These are phyloP conservation scores for Leptinotarsa texana DNA, from an alignment of 1,140 invertebrate genomes.

Conservation along the genomic window DNA sequence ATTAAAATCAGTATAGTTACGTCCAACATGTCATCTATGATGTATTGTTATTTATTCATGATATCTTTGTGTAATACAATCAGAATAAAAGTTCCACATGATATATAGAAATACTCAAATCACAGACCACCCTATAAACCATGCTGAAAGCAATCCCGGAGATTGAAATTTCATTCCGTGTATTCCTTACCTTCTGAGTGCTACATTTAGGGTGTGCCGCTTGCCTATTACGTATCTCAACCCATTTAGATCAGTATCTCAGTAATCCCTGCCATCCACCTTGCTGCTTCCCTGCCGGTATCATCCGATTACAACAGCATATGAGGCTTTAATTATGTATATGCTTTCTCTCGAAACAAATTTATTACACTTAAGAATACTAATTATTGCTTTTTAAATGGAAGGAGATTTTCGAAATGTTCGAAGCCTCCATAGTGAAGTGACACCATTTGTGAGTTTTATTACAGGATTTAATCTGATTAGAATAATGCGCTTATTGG, in stretches of 20 bases:
- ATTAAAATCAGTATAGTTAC: too few species aligned
- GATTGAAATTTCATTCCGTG: background rate
- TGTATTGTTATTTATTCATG: too few species aligned
- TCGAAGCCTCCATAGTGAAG: background rate
- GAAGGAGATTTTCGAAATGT: background rate
- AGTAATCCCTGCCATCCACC: constrained; percentile 26
- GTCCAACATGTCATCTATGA: too few species aligned
- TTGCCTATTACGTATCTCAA: constrained; percentile 18
- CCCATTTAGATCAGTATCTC: constrained; percentile 28
- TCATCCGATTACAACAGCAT: constrained; percentile 28
- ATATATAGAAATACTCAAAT: too few species aligned
- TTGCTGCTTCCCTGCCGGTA: constrained; percentile 10
- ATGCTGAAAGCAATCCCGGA: background rate
- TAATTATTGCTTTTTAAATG: background rate
- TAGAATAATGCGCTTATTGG: too few species aligned
- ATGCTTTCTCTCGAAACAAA: constrained; percentile 20
- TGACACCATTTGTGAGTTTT: background rate
- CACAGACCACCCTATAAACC: too few species aligned
- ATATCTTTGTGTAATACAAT: too few species aligned
- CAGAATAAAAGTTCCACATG: too few species aligned
- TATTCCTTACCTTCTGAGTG: background rate
- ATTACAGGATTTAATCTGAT: too few species aligned
- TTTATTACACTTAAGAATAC: constrained; percentile 10
- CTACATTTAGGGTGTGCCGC: background rate
- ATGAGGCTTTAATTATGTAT: constrained; percentile 27